Conservation (phyloP, 2,797 vertebrate species). For the Leontocebus nigricollis region DNA sequence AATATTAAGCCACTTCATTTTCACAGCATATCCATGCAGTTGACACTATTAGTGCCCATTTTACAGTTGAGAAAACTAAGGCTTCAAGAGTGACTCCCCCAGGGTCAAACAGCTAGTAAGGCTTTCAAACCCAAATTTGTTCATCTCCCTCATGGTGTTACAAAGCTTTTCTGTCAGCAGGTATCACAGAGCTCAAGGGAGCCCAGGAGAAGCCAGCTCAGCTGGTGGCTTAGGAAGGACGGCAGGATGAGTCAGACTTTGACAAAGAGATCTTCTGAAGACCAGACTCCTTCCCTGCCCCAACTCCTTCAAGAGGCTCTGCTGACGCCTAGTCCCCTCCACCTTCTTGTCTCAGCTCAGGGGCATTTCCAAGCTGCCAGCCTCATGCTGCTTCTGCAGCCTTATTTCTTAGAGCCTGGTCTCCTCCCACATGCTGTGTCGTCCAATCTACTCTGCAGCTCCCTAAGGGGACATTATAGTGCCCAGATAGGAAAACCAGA, state of each 20-base stretch:
- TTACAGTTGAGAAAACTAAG: constrained; percentile 34
- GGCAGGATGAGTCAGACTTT: neutral
- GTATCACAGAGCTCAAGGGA: neutral
- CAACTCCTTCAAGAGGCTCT: neutral
- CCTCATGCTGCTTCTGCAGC: neutral
- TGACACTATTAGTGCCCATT: neutral
- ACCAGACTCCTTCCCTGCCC: neutral
- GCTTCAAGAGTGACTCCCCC: neutral
- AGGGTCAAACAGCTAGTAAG: neutral
- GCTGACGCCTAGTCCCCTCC: neutral
- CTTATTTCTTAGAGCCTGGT: neutral
- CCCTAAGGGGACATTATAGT: neutral
- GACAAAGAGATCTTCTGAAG: neutral
- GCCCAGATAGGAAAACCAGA: neutral
- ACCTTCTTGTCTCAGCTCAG: accelerated
- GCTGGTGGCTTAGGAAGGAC: neutral
- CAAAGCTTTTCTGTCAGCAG: neutral
- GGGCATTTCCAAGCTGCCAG: accelerated
- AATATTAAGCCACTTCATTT: neutral
- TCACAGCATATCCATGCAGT: neutral
- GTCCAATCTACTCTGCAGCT: neutral
- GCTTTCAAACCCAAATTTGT: neutral
- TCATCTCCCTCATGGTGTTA: neutral
- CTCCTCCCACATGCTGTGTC: neutral
- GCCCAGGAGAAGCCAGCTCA: neutral